Evolutionary conservation across 1,140 invertebrate genomes (phyloP).

Genomic region (Drosophila nigrodunni): DNA sequence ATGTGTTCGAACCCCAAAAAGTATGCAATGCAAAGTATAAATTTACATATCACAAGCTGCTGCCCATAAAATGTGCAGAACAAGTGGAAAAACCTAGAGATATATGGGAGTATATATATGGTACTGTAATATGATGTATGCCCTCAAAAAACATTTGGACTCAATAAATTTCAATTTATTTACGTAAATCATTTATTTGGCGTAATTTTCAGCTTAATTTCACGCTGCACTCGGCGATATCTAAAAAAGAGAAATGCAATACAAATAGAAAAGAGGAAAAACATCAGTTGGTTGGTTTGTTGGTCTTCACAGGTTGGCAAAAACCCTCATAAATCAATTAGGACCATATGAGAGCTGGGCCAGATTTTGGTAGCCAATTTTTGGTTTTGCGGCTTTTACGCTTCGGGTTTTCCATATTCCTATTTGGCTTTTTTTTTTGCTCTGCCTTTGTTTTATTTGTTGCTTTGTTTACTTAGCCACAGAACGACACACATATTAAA

Average conservation of each 20-base stretch:
- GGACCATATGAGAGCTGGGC: conserved; percentile 39
- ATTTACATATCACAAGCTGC: conserved; percentile 79
- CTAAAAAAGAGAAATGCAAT: conserved; percentile 35
- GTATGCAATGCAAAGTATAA: conserved; percentile 68
- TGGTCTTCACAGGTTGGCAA: conserved; percentile 6
- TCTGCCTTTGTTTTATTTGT: background rate
- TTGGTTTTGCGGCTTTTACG: conserved; percentile 80
- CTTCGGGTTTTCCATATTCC: conserved; percentile 33
- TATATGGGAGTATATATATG: background rate
- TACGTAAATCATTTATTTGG: conserved; percentile 81
- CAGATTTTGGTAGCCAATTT: conserved; percentile 81
- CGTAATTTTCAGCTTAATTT: conserved; percentile 83
- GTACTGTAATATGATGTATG: background rate
- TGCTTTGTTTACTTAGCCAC: conserved; percentile 23
- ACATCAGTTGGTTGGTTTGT: conserved; percentile 17
- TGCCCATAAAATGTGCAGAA: conserved; percentile 17
- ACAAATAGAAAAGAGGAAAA: conserved; percentile 24
- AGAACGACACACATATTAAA: conserved; percentile 39
- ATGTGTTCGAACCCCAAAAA: conserved; percentile 71
- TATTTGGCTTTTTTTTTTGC: conserved; percentile 22
- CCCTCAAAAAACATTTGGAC: conserved; percentile 47
- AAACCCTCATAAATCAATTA: conserved; percentile 82
- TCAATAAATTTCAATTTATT: conserved; percentile 83
- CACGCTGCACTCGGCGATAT: conserved; percentile 46
- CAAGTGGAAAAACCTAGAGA: conserved; percentile 18